These are phyloP conservation scores for Macropus fuliginosus DNA, from an alignment of 2,797 vertebrate genomes.

Conservation along the genomic window DNA sequence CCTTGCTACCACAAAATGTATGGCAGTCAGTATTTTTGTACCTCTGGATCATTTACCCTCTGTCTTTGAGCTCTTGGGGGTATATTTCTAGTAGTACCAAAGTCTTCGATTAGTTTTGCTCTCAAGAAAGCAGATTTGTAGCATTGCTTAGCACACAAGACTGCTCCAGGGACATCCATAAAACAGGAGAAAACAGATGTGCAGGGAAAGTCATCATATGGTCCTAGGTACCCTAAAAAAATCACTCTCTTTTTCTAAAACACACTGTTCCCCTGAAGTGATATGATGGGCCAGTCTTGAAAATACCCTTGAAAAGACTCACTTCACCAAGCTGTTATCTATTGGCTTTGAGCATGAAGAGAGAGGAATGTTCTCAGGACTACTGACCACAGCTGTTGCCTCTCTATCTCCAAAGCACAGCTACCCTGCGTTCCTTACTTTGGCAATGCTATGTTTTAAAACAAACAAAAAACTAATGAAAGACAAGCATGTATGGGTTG, in stretches of 20 bases:
- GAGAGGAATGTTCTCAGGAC: not conserved
- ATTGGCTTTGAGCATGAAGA: not conserved
- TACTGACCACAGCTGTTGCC: not conserved
- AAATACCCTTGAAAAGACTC: not conserved
- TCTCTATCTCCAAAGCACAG: not conserved
- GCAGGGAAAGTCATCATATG: not conserved
- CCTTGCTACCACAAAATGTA: not conserved
- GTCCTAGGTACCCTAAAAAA: not conserved
- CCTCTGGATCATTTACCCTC: not conserved
- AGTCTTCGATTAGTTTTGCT: not conserved
- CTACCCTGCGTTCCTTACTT: not conserved
- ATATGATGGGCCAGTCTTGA: not conserved
- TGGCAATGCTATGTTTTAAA: not conserved
- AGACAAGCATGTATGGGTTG: not conserved
- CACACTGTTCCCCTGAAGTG: not conserved
- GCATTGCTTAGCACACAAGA: not conserved
- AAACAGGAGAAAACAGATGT: not conserved
- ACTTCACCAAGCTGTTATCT: not conserved
- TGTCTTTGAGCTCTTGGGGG: not conserved
- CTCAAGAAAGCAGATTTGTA: not conserved
- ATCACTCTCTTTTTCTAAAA: not conserved
- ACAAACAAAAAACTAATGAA: not conserved
- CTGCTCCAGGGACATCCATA: not conserved
- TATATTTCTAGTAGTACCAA: not conserved
- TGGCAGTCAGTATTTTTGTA: not conserved